These are phyloP conservation scores for Teinopalpus imperialis DNA, from an alignment of 2,888 invertebrate species.

Conservation along the genomic window DNA sequence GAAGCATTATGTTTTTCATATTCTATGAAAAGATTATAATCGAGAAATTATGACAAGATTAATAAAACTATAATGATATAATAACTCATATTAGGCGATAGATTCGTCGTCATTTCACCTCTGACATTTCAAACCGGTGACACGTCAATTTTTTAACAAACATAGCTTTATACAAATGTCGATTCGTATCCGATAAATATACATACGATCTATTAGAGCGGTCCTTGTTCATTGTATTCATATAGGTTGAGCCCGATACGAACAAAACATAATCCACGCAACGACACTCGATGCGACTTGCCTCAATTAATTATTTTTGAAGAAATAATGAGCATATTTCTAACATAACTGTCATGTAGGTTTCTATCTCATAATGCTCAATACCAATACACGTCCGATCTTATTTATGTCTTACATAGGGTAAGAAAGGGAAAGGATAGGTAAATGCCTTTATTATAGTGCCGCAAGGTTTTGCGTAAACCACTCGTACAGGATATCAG, in stretches of 20 bases:
- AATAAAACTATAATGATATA: background rate
- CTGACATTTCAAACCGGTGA: slow-evolving; percentile 6
- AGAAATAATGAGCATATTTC: too few relatives aligned
- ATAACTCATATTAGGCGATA: background rate
- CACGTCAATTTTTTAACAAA: slow-evolving; percentile 4
- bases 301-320: too few relatives aligned
- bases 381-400: too few relatives aligned
- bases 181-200: slow-evolving; percentile 6
- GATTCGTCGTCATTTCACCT: slow-evolving; percentile 9
- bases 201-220: slow-evolving; percentile 3
- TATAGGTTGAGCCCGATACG: slow-evolving; percentile 11
- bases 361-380: too few relatives aligned
- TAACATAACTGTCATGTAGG: too few relatives aligned
- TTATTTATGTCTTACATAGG: too few relatives aligned
- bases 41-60: background rate
- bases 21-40: background rate
- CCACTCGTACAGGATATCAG: too few relatives aligned
- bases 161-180: slow-evolving; percentile 5
- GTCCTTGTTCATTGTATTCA: slow-evolving; percentile 25
- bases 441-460: too few relatives aligned
- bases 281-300: too few relatives aligned
- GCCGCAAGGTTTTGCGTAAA: too few relatives aligned
- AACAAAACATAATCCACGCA: background rate
- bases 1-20: background rate
- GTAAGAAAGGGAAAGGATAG: too few relatives aligned